Conservation (phyloP, 2,113 vertebrate genomes). For the Ancistrus triradiatus region DNA sequence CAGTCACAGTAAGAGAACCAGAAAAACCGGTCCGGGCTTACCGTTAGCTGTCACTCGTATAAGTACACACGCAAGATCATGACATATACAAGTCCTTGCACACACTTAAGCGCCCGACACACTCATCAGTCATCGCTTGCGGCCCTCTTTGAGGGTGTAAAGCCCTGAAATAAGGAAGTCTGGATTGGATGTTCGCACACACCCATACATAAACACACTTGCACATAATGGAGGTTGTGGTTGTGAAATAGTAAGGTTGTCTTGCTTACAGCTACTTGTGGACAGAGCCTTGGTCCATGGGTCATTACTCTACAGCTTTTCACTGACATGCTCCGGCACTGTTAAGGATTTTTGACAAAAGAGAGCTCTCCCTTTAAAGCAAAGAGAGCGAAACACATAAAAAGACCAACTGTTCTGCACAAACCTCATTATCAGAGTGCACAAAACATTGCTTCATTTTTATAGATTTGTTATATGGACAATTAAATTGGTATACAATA, state of each 20-base stretch:
- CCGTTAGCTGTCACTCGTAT: constrained; percentile 68
- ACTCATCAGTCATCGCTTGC: constrained; percentile 29
- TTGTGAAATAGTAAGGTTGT: constrained; percentile 33
- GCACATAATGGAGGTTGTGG: background rate
- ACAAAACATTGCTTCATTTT: too few species aligned
- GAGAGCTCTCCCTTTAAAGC: constrained; percentile 40
- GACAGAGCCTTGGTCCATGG: constrained; percentile 14
- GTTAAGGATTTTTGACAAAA: constrained; percentile 50
- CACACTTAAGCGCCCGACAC: constrained; percentile 14
- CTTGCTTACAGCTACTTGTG: constrained; percentile 20
- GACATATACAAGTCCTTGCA: constrained; percentile 25
- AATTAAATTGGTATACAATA: too few species aligned
- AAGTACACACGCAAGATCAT: constrained; percentile 1
- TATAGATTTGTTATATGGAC: too few species aligned
- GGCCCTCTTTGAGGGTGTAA: constrained; percentile 10
- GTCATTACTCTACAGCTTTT: constrained; percentile 32
- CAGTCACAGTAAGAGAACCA: constrained; percentile 53
- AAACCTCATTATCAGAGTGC: constrained; percentile 15
- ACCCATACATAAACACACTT: background rate
- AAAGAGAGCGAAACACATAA: constrained; percentile 32
- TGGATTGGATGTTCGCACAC: constrained; percentile 11
- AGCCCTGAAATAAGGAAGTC: background rate
- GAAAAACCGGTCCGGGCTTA: constrained; percentile 64
- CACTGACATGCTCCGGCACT: constrained; percentile 38
- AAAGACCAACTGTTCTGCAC: background rate